These are phyloP conservation scores for Meles meles DNA, from an alignment of 2,113 vertebrate genomes.

Conservation along the genomic window DNA sequence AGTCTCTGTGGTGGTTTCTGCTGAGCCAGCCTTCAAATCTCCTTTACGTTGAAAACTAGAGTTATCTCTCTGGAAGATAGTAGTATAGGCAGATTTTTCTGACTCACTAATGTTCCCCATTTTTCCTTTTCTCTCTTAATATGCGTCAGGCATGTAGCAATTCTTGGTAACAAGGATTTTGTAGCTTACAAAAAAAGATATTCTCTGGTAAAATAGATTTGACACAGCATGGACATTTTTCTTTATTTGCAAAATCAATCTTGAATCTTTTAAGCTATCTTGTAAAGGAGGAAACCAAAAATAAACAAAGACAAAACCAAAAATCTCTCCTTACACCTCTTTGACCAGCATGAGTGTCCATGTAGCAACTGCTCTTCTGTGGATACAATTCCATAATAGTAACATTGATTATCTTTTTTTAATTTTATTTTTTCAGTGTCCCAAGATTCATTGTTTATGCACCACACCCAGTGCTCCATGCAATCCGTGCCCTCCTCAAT, in stretches of 20 bases:
- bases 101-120: neutral
- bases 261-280: neutral
- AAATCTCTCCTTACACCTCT: neutral
- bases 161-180: neutral
- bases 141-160: neutral
- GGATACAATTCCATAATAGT: neutral
- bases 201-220: neutral
- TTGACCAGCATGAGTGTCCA: too few relatives aligned
- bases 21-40: neutral
- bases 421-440: too few relatives aligned
- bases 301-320: neutral
- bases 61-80: neutral
- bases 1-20: neutral
- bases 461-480: too few relatives aligned
- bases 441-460: too few relatives aligned
- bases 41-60: neutral
- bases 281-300: neutral
- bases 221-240: neutral
- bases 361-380: neutral
- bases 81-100: neutral
- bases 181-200: neutral
- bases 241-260: neutral
- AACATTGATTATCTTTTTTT: neutral
- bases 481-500: rapidly evolving
- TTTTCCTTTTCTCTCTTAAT: neutral